These are phyloP conservation scores for Coelopa pilipes DNA, from an alignment of 2,888 invertebrate species.

Conservation along the genomic window DNA sequence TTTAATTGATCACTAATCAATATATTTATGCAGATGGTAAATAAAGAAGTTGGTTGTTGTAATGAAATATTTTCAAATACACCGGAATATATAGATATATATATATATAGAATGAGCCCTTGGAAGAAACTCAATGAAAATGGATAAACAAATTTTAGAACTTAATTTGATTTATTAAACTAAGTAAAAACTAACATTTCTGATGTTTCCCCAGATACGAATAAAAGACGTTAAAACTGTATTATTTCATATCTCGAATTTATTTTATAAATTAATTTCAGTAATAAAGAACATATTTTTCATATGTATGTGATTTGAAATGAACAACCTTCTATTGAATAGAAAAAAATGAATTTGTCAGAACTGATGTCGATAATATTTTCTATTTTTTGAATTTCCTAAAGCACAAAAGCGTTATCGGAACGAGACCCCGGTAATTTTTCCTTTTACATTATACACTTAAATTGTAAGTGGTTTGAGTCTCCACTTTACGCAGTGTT, in stretches of 20 bases:
- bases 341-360: too few relatives aligned
- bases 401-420: too few relatives aligned
- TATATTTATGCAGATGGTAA: slow-evolving; percentile 16
- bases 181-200: slow-evolving; percentile 23
- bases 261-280: too few relatives aligned
- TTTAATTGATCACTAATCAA: background rate
- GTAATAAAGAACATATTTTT: too few relatives aligned
- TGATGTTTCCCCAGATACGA: slow-evolving; percentile 17
- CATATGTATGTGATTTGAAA: too few relatives aligned
- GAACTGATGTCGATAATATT: too few relatives aligned
- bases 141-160: slow-evolving; percentile 8
- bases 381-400: too few relatives aligned
- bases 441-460: too few relatives aligned
- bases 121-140: slow-evolving; percentile 8
- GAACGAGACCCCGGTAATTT: too few relatives aligned
- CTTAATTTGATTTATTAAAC: slow-evolving; percentile 26
- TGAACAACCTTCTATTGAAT: too few relatives aligned
- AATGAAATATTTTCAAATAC: background rate
- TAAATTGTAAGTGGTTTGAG: background rate
- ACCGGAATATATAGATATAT: background rate
- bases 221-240: slow-evolving; percentile 11
- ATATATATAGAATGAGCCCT: slow-evolving; percentile 9
- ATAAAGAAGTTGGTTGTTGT: slow-evolving; percentile 3
- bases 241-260: slow-evolving; percentile 13
- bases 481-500: background rate